These are phyloP conservation scores for Hydroisotoma schaefferi DNA, from an alignment of 2,888 invertebrate species.

Conservation along the genomic window DNA sequence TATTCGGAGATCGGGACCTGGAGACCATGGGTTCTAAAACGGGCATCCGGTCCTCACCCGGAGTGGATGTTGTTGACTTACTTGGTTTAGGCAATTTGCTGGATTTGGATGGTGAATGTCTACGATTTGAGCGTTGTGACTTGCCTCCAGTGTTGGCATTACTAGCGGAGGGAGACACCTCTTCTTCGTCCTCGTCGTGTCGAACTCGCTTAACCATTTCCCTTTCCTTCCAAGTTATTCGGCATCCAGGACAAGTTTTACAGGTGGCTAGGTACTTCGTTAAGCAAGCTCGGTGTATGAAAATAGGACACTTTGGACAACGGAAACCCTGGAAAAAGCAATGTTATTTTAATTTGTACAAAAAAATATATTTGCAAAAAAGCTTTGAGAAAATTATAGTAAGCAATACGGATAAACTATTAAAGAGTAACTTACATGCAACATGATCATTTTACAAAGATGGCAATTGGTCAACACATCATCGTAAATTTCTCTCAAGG, in stretches of 20 bases:
- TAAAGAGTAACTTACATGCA: slow-evolving; percentile 21
- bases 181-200: slow-evolving; percentile 1
- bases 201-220: slow-evolving; percentile 18
- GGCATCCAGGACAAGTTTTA: slow-evolving; percentile 22
- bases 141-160: not conserved
- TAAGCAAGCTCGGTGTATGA: slow-evolving; percentile 28
- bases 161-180: not conserved
- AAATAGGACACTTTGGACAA: slow-evolving; percentile 25
- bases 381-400: not conserved
- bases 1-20: not conserved
- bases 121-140: not conserved
- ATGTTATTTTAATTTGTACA: not conserved
- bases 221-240: slow-evolving; percentile 21
- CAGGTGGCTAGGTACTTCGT: slow-evolving; percentile 18
- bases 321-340: slow-evolving; percentile 22
- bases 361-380: not conserved
- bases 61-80: slow-evolving; percentile 7
- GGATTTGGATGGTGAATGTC: no score
- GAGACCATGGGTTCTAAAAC: slow-evolving; percentile 27
- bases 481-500: slow-evolving; percentile 22
- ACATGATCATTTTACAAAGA: slow-evolving; percentile 28
- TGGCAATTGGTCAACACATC: slow-evolving; percentile 28
- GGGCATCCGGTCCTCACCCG: slow-evolving; percentile 31
- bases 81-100: not conserved
- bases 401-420: no score